A percentile compares a stretch with the other conserved stretches of the same genome.
Evolutionary conservation across 2,888 invertebrate species (phyloP).

Genomic region (Agrochola circellaris): DNA sequence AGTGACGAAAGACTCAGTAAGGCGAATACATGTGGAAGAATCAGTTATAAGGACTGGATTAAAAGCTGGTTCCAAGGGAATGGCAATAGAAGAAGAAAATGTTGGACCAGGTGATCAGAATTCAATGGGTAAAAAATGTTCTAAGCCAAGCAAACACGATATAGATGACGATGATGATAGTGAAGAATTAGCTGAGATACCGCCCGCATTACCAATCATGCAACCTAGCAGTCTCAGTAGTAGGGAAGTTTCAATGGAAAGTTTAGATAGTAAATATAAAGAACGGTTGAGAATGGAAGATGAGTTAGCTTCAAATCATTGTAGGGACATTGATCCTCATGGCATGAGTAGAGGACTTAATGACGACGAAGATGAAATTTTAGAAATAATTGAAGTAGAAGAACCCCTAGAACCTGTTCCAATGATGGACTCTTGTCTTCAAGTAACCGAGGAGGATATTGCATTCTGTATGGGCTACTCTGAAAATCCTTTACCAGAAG

Average conservation of each 20-base stretch:
- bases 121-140: conserved; percentile 73
- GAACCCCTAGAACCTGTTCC: conserved; percentile 96
- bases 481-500: conserved; percentile 93
- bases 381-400: conserved; percentile 95
- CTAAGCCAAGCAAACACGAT: conserved; percentile 86
- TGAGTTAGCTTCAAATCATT: conserved; percentile 89
- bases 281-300: conserved; percentile 93
- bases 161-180: conserved; percentile 94
- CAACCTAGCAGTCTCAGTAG: conserved; percentile 94
- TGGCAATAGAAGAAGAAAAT: conserved; percentile 89
- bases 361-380: conserved; percentile 92
- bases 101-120: conserved; percentile 80
- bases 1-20: conserved; percentile 88
- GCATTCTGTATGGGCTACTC: conserved; percentile 95
- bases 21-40: conserved; percentile 91
- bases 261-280: conserved; percentile 94
- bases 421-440: conserved; percentile 96
- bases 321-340: conserved; percentile 88
- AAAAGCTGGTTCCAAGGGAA: conserved; percentile 88
- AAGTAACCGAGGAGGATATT: conserved; percentile 98
- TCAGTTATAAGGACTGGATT: conserved; percentile 91
- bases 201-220: conserved; percentile 95
- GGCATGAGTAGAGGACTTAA: conserved; percentile 87
- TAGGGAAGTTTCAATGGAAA: conserved; percentile 95
- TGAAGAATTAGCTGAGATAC: conserved; percentile 94